These are phyloP conservation scores for Drosophila mettleri DNA, from an alignment of 2,888 invertebrate species.

Conservation along the genomic window DNA sequence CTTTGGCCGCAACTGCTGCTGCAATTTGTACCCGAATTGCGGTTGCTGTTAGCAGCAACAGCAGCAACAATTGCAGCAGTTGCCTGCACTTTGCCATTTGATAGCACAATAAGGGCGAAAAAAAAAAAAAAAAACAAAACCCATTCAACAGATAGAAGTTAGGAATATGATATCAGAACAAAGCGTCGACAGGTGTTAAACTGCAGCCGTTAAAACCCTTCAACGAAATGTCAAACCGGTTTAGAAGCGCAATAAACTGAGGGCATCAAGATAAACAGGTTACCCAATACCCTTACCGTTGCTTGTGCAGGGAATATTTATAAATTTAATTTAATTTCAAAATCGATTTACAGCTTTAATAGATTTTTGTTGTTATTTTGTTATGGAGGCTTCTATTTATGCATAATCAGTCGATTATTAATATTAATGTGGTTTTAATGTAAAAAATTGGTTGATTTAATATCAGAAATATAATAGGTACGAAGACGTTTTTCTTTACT, in stretches of 20 bases:
- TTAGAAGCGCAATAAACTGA: slow-evolving; percentile 4
- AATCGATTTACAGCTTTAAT: not conserved
- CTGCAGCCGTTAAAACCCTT: slow-evolving; percentile 44
- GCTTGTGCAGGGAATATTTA: not conserved
- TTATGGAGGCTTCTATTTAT: too few species aligned
- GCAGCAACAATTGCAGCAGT: slow-evolving; percentile 30
- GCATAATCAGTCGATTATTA: too few species aligned
- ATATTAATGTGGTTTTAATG: too few species aligned
- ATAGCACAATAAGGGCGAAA: slow-evolving; percentile 54
- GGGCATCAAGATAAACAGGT: not conserved
- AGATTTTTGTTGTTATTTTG: too few species aligned
- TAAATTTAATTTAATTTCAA: not conserved
- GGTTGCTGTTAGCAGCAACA: slow-evolving; percentile 52
- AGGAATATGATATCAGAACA: slow-evolving; percentile 18
- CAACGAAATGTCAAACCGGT: slow-evolving; percentile 33
- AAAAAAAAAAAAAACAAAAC: not conserved
- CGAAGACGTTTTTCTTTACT: too few species aligned
- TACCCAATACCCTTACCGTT: not conserved
- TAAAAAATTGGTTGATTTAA: too few species aligned
- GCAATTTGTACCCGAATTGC: slow-evolving; percentile 58
- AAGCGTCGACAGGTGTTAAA: slow-evolving; percentile 46
- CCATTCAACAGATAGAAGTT: slow-evolving; percentile 22
- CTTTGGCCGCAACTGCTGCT: slow-evolving; percentile 16
- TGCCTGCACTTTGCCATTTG: slow-evolving; percentile 48
- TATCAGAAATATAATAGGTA: too few species aligned